Evolutionary conservation across 2,888 invertebrate genomes (phyloP), one percentile per base, ranked within the genome.

Genomic region (Leptura quadrifasciata): DNA sequence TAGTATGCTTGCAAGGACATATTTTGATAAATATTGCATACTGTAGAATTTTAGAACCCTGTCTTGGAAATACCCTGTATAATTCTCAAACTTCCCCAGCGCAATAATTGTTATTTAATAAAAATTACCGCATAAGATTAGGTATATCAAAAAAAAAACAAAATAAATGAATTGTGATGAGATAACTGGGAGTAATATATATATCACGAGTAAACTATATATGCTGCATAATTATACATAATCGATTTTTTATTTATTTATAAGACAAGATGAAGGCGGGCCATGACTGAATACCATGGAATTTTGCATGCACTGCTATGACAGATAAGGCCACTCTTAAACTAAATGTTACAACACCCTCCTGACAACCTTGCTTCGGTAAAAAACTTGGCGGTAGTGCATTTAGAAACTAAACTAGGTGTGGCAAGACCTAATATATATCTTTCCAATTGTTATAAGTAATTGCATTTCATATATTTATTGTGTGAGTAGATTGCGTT

Each of bases 331-430:
- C 69, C 74, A 69, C 58, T 74, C 60, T 72, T 31, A 55, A 60
- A 54, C 68, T 54, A 68, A 74, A 74, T 74, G 68, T 74, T 74
- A 63, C 69, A 55, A 74, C 74, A 74, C 74, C 72, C 72, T 72
- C 72, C 47, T 65, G 64, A 65, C 72, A 72, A 72, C 72, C 72
- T 72, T 72, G 57, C 57, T 31, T 18, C 21, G 24, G 57, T 63
- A 65, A 72, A 72, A 72, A 72, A 65, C 65, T 55, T 57, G 47
- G 27, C 72, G 72, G 72, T 65, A 72, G 72, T 72, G 72, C 72
- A 58, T 72, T 72, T 65, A 65, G 65, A 65, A 72, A 65, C 57
- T 24, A 57, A 72, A 15, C 64, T 57, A 54, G 72, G 72, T 65
- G 72, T 68, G 79, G 76, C 60, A 55, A 67, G 27, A 61, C 67